phyloP scores from a whole-genome alignment of 2,797 vertebrate genomes.

The Notolepis coatsorum region DNA sequence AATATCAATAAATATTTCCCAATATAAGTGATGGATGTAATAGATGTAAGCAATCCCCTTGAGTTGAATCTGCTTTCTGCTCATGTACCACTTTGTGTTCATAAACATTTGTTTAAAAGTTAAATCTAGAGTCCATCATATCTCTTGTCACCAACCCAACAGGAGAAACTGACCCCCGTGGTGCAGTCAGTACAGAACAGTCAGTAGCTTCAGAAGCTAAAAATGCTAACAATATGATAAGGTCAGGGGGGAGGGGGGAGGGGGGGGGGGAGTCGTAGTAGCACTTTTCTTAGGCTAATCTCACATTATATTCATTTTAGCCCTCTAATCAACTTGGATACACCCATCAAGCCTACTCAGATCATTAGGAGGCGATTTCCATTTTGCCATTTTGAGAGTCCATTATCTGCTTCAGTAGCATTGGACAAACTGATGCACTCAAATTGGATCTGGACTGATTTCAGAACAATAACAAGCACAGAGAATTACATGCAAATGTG shows the following conservation, averaged over 20 bases:
- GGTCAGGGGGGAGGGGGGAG: constrained; percentile 61
- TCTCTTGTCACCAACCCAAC: constrained; percentile 29
- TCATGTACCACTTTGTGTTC: constrained; percentile 15
- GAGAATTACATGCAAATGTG: constrained; percentile 75
- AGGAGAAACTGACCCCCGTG: constrained; percentile 16
- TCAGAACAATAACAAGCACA: constrained; percentile 73
- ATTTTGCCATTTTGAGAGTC: constrained; percentile 79
- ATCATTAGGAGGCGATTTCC: constrained; percentile 84
- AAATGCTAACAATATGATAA: constrained; percentile 56
- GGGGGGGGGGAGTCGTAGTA: constrained; percentile 67
- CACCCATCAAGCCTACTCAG: constrained; percentile 79
- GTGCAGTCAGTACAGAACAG: constrained; percentile 34
- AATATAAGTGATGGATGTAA: too few species aligned
- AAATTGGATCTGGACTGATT: constrained; percentile 79
- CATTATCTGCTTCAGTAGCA: constrained; percentile 80
- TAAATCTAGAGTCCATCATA: constrained; percentile 21
- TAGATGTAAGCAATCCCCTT: too few species aligned
- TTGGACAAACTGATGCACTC: constrained; percentile 76
- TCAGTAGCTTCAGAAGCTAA: too few species aligned
- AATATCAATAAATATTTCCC: too few species aligned
- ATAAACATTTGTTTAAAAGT: constrained; percentile 21
- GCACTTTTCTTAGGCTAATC: constrained; percentile 77
- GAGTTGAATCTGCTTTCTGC: too few species aligned
- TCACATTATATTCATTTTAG: constrained; percentile 78
- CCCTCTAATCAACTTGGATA: constrained; percentile 80